These are phyloP conservation scores for Oenanthe oenanthe DNA, from an alignment of 2,113 vertebrate species.

Conservation along the genomic window DNA sequence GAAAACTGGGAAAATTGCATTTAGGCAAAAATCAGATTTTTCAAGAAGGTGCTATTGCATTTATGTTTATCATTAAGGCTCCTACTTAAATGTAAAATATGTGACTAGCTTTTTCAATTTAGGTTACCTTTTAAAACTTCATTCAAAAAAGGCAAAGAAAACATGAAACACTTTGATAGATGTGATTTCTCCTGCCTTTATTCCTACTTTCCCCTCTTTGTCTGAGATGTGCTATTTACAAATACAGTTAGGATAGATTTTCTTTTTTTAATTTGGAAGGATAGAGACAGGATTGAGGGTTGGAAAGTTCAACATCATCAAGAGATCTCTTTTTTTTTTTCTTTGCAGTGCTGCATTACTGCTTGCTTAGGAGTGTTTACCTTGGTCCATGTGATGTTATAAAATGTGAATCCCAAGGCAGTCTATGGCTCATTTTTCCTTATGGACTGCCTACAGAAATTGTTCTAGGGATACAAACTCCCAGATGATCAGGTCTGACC, in stretches of 20 bases:
- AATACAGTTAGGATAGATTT: not conserved
- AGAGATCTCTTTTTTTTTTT: not conserved
- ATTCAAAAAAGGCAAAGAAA: not conserved
- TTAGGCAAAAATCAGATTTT: not conserved
- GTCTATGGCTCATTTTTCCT: not conserved
- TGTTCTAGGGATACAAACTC: not conserved
- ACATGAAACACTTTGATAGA: not conserved
- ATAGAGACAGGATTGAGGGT: not conserved
- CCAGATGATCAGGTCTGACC: not conserved
- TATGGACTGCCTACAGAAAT: not conserved
- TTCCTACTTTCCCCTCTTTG: not conserved
- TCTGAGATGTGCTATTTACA: not conserved
- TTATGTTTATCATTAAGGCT: not conserved
- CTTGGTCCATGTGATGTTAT: rapidly evolving
- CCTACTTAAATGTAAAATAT: not conserved
- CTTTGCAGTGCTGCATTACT: not conserved
- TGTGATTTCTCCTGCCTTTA: not conserved
- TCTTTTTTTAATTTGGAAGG: not conserved
- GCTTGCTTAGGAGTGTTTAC: not conserved
- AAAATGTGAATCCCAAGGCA: not conserved
- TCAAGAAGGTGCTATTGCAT: not conserved
- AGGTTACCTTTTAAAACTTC: not conserved
- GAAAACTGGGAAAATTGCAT: not conserved
- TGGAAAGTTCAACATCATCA: not conserved
- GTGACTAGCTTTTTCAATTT: not conserved